phyloP scores from a whole-genome alignment of 2,797 vertebrate species.

The Furcifer pardalis region DNA sequence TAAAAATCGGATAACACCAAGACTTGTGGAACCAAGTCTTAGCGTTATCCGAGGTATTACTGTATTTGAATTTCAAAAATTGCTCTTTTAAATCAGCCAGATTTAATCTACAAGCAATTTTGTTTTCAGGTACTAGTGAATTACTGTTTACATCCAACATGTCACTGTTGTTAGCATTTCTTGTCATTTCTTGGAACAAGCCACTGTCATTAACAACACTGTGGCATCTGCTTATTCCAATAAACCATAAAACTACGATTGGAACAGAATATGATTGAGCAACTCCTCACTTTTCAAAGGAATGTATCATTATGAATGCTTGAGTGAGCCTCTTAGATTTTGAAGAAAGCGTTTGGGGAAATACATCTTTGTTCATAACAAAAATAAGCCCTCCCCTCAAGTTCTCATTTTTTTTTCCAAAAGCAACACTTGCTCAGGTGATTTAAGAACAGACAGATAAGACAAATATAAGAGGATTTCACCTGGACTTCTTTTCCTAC shows the following conservation, averaged over 20 bases:
- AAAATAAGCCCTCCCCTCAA: neutral
- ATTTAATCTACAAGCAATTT: neutral
- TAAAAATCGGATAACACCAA: too few relatives aligned
- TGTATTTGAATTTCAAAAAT: too few relatives aligned
- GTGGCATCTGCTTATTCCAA: neutral
- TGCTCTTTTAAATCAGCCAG: neutral
- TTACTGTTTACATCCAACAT: neutral
- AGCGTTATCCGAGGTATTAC: too few relatives aligned
- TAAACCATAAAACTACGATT: neutral
- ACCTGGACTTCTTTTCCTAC: neutral
- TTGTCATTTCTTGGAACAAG: neutral
- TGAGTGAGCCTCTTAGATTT: neutral
- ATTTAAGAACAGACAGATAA: neutral
- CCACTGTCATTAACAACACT: neutral
- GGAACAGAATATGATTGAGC: too few relatives aligned
- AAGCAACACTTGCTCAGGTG: conserved; percentile 7
- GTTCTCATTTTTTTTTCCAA: neutral
- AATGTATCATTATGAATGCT: neutral
- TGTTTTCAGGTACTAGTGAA: neutral
- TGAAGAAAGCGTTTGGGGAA: neutral
- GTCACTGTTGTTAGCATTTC: neutral
- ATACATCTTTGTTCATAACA: neutral
- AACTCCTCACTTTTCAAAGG: too few relatives aligned
- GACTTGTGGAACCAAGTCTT: too few relatives aligned
- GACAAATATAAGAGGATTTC: neutral